These are phyloP conservation scores for Zelostemma sp. DNA, from an alignment of 1,140 invertebrate genomes.

Conservation along the genomic window DNA sequence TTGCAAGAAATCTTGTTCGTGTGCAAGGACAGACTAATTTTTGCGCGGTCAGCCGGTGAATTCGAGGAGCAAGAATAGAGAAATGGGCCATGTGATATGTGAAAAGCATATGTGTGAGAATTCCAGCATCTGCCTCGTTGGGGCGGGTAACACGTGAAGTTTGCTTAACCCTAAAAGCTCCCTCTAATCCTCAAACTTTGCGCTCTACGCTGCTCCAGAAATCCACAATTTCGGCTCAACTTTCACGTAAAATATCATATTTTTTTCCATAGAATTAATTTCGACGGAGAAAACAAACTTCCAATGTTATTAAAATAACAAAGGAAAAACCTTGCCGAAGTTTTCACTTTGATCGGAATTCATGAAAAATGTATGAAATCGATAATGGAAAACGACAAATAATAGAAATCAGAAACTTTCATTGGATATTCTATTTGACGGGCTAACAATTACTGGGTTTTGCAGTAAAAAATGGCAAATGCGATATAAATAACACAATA, in stretches of 20 bases:
- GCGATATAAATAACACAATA: conserved; percentile 26
- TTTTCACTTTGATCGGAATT: too few relatives aligned
- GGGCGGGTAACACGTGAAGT: conserved; percentile 52
- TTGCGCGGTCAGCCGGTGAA: conserved; percentile 36
- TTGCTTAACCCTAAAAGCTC: conserved; percentile 58
- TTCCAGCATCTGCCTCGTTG: conserved; percentile 44
- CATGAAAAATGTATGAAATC: too few relatives aligned
- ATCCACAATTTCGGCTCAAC: conserved; percentile 27
- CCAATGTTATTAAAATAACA: conserved; percentile 12
- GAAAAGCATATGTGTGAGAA: conserved; percentile 53
- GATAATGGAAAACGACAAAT: conserved; percentile 6
- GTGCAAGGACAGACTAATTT: too few relatives aligned
- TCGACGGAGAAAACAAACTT: not conserved
- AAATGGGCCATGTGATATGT: conserved; percentile 48
- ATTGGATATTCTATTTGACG: conserved; percentile 12
- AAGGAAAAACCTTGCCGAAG: not conserved
- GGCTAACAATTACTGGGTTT: conserved; percentile 18
- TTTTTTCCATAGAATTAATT: conserved; percentile 7
- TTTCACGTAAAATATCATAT: conserved; percentile 34
- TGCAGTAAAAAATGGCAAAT: conserved; percentile 7
- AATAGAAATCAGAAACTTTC: conserved; percentile 24
- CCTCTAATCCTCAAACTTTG: conserved; percentile 40
- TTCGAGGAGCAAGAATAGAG: conserved; percentile 37
- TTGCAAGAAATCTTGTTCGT: too few relatives aligned
- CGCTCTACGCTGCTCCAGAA: conserved; percentile 33